phyloP scores from a whole-genome alignment of 2,888 invertebrate genomes.

The Chromoteleia sp. region DNA sequence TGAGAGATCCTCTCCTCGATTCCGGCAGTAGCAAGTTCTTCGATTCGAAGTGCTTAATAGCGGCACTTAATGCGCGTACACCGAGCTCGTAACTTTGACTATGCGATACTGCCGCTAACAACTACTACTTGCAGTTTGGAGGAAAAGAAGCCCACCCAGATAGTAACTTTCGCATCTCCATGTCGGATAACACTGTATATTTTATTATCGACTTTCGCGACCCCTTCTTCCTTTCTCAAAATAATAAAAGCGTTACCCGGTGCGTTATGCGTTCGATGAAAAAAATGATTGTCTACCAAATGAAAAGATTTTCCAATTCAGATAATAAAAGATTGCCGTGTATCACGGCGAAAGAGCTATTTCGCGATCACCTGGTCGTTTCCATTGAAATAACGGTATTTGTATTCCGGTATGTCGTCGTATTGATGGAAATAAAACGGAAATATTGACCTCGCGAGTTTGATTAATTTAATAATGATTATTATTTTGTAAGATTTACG shows the following conservation, averaged over 20 bases:
- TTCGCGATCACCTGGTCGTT: neutral
- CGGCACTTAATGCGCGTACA: conserved; percentile 61
- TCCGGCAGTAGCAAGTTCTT: conserved; percentile 56
- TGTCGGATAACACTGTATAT: conserved; percentile 47
- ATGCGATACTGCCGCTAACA: conserved; percentile 64
- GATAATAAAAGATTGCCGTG: conserved; percentile 20
- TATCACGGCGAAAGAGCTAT: neutral
- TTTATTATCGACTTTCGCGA: conserved; percentile 50
- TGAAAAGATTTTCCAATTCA: conserved; percentile 40
- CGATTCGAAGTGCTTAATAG: conserved; percentile 68
- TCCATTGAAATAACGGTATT: neutral
- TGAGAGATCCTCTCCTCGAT: conserved; percentile 62
- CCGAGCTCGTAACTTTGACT: conserved; percentile 64
- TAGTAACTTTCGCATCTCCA: conserved; percentile 43
- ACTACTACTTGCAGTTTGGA: conserved; percentile 66
- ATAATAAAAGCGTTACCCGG: conserved; percentile 44
- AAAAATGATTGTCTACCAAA: conserved; percentile 39
- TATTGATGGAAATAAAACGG: neutral
- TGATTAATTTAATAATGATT: no score
- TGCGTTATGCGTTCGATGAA: conserved; percentile 9
- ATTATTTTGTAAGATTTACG: no score
- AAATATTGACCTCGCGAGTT: no score
- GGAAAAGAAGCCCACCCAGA: conserved; percentile 54
- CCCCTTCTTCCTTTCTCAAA: conserved; percentile 12
- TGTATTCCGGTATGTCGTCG: neutral